These are phyloP conservation scores for Peucedramus taeniatus DNA, from an alignment of 2,113 vertebrate species.

Conservation along the genomic window DNA sequence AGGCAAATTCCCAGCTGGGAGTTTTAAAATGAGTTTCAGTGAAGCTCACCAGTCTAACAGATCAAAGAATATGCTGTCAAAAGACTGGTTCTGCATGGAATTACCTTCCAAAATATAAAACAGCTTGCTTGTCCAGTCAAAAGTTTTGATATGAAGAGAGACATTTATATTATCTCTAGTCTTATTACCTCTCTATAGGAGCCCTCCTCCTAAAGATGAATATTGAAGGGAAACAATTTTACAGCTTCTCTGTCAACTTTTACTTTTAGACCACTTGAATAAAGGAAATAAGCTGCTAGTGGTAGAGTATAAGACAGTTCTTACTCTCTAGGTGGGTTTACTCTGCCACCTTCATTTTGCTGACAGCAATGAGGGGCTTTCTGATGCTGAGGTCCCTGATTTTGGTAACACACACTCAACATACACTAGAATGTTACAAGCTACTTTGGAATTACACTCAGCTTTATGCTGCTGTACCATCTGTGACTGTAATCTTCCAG, in stretches of 20 bases:
- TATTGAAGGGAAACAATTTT: constrained; percentile 7
- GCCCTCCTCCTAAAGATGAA: neutral
- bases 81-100: neutral
- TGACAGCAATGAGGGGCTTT: neutral
- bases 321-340: neutral
- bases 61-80: constrained; percentile 26
- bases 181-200: neutral
- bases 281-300: neutral
- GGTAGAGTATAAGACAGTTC: neutral
- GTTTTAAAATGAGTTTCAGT: neutral
- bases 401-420: neutral
- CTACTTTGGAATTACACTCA: neutral
- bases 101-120: constrained; percentile 26
- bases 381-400: neutral
- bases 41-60: neutral
- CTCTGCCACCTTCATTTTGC: neutral
- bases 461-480: neutral
- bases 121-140: neutral
- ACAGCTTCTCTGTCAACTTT: neutral
- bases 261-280: neutral
- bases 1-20: neutral
- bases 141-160: constrained; percentile 1
- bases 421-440: neutral
- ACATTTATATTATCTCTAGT: constrained; percentile 6
- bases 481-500: neutral